Evolutionary conservation across 30 jellyfish, hydroid and myxozoan genomes (phyloP), one percentile per base, ranked within the genome.

Genomic region (Aurelia aurita): DNA sequence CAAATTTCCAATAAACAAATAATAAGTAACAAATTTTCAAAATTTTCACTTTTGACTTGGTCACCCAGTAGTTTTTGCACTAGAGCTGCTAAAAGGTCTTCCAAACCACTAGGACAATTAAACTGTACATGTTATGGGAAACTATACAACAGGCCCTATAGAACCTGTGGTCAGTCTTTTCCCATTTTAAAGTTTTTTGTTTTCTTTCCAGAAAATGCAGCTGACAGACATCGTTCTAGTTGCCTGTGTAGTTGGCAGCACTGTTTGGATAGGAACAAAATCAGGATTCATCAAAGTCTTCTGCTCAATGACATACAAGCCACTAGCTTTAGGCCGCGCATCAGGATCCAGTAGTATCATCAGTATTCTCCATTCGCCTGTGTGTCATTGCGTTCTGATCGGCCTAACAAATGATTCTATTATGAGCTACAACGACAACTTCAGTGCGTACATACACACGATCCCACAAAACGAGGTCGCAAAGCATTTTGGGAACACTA

Each of bases 161-260:
- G n/a, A n/a, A n/a, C n/a, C 46, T 2, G 6, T 34, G 46, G 16
- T 39, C 16, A 39, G 14, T 15, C 18, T 39, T 39, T 39, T 39
- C 16, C 51, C 51, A 39, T 39, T 4, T 1, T 39, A 8, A 5
- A 23, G 1, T 55, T 49, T 0, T 45, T 13, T 34, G 25, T 70
- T 26, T 53, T 12, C 64, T 53, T 70, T 70, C 9, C 74, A 94
- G 99, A 82, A 85, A 20, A 82, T 85, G 29, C 80, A 73, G 72
- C 54, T 85, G 22, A 71, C 32, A 15, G 91, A 85, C 26, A 68
- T 82, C 46, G 96, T 94, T 11, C 43, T 85, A 0, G 74, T 74
- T 15, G 97, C 92, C 34, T 94, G 99, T 74, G 93, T 90, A 0
- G 99, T 94, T 53, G 99, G 99, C 1, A 81, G 96, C 64, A 74